A percentile compares a stretch with the other conserved stretches of the same genome.
These are phyloP conservation scores for Oppia nitens DNA, from an alignment of 1,140 invertebrate genomes.

Conservation along the genomic window DNA sequence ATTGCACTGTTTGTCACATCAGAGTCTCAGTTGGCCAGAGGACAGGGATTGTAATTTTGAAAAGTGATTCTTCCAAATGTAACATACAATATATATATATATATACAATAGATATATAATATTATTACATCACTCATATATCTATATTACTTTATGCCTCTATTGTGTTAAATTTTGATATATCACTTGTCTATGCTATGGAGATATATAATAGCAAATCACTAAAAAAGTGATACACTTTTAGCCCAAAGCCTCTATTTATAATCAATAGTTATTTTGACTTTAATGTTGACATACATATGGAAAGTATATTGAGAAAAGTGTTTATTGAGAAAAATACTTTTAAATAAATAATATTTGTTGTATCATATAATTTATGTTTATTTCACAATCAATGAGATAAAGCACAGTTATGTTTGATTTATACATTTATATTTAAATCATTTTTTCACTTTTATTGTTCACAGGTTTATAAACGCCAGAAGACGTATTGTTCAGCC, in stretches of 20 bases:
- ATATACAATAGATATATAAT: background rate
- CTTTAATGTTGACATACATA: too few species aligned
- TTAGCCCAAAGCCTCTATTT: background rate
- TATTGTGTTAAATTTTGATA: background rate
- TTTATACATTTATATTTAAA: background rate
- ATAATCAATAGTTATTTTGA: too few species aligned
- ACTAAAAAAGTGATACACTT: background rate
- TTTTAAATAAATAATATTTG: too few species aligned
- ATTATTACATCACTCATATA: background rate
- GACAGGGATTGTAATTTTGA: background rate
- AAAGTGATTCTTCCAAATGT: too few species aligned
- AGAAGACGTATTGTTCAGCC: constrained; percentile 74
- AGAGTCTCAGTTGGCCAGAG: background rate
- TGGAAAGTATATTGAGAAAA: too few species aligned
- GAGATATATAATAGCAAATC: background rate
- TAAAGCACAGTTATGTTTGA: too few species aligned
- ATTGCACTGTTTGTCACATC: background rate
- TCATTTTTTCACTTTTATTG: background rate
- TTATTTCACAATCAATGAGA: background rate
- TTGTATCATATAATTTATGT: background rate
- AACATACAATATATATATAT: too few species aligned
- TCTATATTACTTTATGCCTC: background rate
- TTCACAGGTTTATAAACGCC: constrained; percentile 80
- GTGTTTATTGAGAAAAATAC: too few species aligned
- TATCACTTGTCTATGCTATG: background rate